These are phyloP conservation scores for Sitta europaea DNA, from an alignment of 2,113 vertebrate genomes.

Conservation along the genomic window DNA sequence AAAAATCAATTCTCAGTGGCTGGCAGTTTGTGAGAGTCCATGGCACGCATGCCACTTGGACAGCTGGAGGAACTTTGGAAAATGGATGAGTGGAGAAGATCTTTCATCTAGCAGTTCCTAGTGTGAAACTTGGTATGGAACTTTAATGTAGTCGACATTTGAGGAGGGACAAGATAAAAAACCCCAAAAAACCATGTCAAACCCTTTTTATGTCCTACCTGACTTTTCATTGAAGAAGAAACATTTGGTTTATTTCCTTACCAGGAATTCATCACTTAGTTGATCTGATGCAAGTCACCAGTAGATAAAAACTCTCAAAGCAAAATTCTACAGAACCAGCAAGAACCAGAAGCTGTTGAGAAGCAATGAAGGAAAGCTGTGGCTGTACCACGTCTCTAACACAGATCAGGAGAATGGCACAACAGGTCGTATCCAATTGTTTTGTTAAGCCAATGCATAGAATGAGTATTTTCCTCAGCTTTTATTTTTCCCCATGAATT, in stretches of 20 bases:
- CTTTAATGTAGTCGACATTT: not conserved
- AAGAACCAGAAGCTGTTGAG: not conserved
- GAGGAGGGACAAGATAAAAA: not conserved
- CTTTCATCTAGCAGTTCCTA: not conserved
- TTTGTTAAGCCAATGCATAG: not conserved
- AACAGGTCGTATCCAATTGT: not conserved
- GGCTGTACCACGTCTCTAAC: not conserved
- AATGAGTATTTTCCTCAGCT: not conserved
- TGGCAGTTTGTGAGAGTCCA: not conserved
- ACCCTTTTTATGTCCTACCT: not conserved
- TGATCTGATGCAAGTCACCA: not conserved
- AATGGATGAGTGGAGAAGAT: accelerated
- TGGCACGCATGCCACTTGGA: not conserved
- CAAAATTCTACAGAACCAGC: not conserved
- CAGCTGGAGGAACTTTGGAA: not conserved
- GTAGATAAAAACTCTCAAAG: not conserved
- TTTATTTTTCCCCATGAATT: not conserved
- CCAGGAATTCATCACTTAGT: not conserved
- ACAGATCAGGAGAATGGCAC: not conserved
- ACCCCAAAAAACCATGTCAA: too few species aligned
- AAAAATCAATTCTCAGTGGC: not conserved
- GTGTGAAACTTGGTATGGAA: not conserved
- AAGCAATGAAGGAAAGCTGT: not conserved
- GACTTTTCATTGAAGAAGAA: not conserved
- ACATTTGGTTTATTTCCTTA: not conserved